These are phyloP conservation scores for Ivindomyrus marchei DNA, from an alignment of 2,113 vertebrate genomes.

Conservation along the genomic window DNA sequence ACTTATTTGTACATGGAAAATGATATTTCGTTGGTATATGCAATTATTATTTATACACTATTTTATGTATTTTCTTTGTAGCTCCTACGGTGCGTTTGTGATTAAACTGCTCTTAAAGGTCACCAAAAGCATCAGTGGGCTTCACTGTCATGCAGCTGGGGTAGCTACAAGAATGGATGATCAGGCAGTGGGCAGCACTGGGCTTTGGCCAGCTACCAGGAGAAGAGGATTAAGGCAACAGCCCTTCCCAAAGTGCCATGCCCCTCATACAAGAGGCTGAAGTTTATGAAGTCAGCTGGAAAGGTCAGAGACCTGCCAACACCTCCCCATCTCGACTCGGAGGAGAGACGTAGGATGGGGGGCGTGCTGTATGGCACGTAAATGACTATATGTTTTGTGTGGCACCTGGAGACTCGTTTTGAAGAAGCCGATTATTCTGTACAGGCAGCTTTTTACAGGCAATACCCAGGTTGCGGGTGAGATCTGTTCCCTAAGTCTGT, in stretches of 20 bases:
- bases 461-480: neutral
- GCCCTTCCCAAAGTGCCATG: neutral
- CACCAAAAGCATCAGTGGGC: neutral
- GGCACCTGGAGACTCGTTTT: neutral
- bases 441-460: neutral
- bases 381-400: neutral
- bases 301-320: neutral
- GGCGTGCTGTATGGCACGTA: neutral
- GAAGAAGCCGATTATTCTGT: neutral
- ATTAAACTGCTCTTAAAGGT: neutral
- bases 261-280: neutral
- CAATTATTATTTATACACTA: neutral
- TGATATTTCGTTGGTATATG: neutral
- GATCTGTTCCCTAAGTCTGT: neutral
- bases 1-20: neutral
- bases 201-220: neutral
- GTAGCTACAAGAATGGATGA: neutral
- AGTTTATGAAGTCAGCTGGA: neutral
- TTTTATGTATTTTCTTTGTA: neutral
- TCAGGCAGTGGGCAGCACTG: slow-evolving; percentile 10
- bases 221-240: neutral
- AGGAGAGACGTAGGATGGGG: neutral
- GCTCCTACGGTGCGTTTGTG: neutral
- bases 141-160: neutral
- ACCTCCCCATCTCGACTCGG: neutral